phyloP scores from a whole-genome alignment of 2,797 vertebrate genomes.

The Sebastes hubbsi region DNA sequence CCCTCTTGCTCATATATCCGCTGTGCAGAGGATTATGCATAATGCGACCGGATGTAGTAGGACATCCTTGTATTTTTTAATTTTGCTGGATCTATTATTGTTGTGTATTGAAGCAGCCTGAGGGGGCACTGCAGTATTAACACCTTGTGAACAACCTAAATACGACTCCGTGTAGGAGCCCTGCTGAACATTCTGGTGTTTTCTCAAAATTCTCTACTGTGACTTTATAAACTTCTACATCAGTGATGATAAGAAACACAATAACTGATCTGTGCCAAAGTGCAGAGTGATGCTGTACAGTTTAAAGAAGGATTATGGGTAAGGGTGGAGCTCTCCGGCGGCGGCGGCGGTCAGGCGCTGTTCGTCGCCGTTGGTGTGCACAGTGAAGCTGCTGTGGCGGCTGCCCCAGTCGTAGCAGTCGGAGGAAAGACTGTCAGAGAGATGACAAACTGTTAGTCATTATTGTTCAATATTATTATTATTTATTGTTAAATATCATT shows the following conservation, averaged over 20 bases:
- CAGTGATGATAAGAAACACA: slow-evolving; percentile 13
- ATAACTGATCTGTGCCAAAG: slow-evolving; percentile 32
- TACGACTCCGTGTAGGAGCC: not conserved
- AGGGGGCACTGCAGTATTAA: not conserved
- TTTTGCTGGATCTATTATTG: not conserved
- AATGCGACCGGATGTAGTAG: too few relatives aligned
- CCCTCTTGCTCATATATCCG: too few relatives aligned
- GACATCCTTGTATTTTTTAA: too few relatives aligned
- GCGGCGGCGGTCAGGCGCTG: slow-evolving; percentile 75
- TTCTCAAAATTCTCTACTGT: not conserved
- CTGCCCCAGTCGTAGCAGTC: slow-evolving; percentile 89
- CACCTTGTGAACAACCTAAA: not conserved
- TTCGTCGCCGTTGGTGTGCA: slow-evolving; percentile 81
- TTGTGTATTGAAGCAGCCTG: not conserved
- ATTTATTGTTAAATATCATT: not conserved
- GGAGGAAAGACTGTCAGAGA: slow-evolving; percentile 80
- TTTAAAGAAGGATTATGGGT: slow-evolving; percentile 52
- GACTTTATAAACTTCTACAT: not conserved
- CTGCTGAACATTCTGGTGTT: not conserved
- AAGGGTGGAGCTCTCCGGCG: slow-evolving; percentile 80
- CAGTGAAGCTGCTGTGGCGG: slow-evolving; percentile 86
- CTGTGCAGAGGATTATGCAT: too few relatives aligned
- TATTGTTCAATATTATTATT: not conserved
- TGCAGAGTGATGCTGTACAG: slow-evolving; percentile 53
- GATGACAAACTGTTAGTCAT: not conserved